Conservation (phyloP, 2,113 vertebrate species). For the Thamnaconus septentrionalis region DNA sequence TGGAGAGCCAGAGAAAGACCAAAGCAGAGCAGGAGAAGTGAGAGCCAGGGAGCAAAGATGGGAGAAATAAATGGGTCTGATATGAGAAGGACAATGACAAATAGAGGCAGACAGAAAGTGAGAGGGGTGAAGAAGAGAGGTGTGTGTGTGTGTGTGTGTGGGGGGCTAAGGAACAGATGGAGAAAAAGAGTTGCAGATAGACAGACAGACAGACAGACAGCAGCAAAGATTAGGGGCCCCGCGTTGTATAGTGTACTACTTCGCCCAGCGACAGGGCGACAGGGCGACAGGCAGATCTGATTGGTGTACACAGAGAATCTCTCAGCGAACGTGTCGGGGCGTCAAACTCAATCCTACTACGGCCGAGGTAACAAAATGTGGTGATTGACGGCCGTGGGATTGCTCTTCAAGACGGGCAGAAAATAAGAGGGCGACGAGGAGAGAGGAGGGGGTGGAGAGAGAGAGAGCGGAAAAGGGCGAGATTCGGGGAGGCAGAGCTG, state of each 20-base stretch:
- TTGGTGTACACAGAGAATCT: constrained; percentile 71
- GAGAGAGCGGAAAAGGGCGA: constrained; percentile 7
- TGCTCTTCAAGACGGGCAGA: constrained; percentile 53
- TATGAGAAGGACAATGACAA: constrained; percentile 57
- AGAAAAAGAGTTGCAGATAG: constrained; percentile 42
- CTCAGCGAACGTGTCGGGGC: constrained; percentile 47
- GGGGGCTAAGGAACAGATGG: constrained; percentile 35
- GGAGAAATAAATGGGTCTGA: constrained; percentile 39
- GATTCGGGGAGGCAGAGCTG: constrained; percentile 15
- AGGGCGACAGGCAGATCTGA: constrained; percentile 63
- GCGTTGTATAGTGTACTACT: constrained; percentile 41
- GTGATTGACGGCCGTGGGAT: constrained; percentile 68
- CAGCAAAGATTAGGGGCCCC: constrained; percentile 48
- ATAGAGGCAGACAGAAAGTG: constrained; percentile 51
- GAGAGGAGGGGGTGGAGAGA: constrained; percentile 9
- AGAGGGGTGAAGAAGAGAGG: constrained; percentile 34
- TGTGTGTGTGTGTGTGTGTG: too few species aligned
- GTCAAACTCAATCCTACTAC: constrained; percentile 66
- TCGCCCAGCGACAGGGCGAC: constrained; percentile 57
- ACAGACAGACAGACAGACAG: constrained; percentile 52
- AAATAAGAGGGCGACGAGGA: constrained; percentile 37
- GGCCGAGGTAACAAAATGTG: constrained; percentile 51
- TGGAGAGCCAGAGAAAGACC: constrained; percentile 26
- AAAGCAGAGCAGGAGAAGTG: constrained; percentile 14
- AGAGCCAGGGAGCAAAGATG: constrained; percentile 7